Percentiles rank a stretch among this genome's conserved stretches.
Evolutionary conservation across 2,113 vertebrate genomes (phyloP).

Genomic region (Daboia siamensis): DNA sequence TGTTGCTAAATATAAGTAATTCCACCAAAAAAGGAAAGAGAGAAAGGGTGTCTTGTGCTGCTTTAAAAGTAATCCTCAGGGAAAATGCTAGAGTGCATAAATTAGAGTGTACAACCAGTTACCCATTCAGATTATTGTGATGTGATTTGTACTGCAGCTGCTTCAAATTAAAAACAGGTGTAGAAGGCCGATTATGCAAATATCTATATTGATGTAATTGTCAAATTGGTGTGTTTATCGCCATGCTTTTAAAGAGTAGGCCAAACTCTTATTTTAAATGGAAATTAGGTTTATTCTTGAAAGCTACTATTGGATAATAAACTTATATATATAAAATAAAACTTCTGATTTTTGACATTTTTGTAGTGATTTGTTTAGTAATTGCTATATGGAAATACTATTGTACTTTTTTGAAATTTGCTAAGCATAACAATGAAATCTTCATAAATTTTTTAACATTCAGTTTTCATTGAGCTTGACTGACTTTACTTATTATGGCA

Average conservation of each 20-base stretch:
- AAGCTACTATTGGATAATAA: slow-evolving; percentile 68
- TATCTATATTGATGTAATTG: slow-evolving; percentile 79
- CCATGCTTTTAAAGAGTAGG: slow-evolving; percentile 74
- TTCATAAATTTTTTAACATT: slow-evolving; percentile 31
- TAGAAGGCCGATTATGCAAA: slow-evolving; percentile 78
- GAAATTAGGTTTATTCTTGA: slow-evolving; percentile 75
- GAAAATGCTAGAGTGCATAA: slow-evolving; percentile 30
- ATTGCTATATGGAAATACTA: slow-evolving; percentile 25
- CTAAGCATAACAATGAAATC: neutral
- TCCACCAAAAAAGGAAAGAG: neutral
- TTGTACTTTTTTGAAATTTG: slow-evolving; percentile 28
- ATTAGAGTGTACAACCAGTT: slow-evolving; percentile 40
- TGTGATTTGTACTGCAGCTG: slow-evolving; percentile 73
- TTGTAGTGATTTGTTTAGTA: slow-evolving; percentile 28
- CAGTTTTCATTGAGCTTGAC: neutral
- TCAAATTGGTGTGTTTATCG: slow-evolving; percentile 80
- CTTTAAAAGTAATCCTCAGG: slow-evolving; percentile 32
- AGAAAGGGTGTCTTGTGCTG: neutral
- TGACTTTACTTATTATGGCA: neutral
- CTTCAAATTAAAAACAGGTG: slow-evolving; percentile 80
- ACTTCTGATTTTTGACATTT: slow-evolving; percentile 52
- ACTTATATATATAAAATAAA: slow-evolving; percentile 56
- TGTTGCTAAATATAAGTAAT: slow-evolving; percentile 26
- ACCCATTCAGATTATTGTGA: slow-evolving; percentile 58
- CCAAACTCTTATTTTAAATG: slow-evolving; percentile 76